Evolutionary conservation across 2,888 invertebrate genomes (phyloP), one percentile per base, ranked within the genome.

Genomic region (Ophraella communa): DNA sequence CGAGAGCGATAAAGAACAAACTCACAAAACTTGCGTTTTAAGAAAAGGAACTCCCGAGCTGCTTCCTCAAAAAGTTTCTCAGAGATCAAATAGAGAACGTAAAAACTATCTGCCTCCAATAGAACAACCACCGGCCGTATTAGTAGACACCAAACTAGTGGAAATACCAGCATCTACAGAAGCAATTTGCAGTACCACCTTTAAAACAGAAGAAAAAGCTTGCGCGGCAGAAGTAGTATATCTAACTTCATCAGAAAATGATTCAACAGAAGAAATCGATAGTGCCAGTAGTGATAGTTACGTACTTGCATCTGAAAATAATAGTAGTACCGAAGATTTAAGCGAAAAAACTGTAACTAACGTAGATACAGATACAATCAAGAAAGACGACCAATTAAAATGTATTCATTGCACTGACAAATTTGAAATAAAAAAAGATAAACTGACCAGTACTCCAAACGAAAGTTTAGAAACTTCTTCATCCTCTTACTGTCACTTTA

Each of bases 161-260:
- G 75, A 76, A 45, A 69, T 71, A 4, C 72, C 72, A 2, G 61
- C 64, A 3, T 67, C 74, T 3, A 73, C 86, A n/a, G 83, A 85
- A 72, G 87, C 88, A 78, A 85, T 87, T 39, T 85, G 87, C 68
- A 86, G 86, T 3, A 84, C 85, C 4, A 14, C 49, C 1, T 65
- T 67, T 33, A 67, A 71, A 18, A 64, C 74, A 3, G 71, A 75
- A 66, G 70, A 75, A 67, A 69, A 73, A 18, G 69, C 67, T 20
- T 66, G 71, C 23, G 87, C 87, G 3, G 62, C 89, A 21, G 91
- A 91, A 81, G 79, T 91, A 10, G 89, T 91, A 1, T 91, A 87
- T 78, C 82, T 91, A 47, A 88, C 89, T 33, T 70, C 68, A 4
- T 67, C 70, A 0, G 68, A 64, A 39, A 68, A 62, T 5, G 64